Evolutionary conservation across 2,888 invertebrate genomes (phyloP).

Genomic region (Muschampia plurimacula): DNA sequence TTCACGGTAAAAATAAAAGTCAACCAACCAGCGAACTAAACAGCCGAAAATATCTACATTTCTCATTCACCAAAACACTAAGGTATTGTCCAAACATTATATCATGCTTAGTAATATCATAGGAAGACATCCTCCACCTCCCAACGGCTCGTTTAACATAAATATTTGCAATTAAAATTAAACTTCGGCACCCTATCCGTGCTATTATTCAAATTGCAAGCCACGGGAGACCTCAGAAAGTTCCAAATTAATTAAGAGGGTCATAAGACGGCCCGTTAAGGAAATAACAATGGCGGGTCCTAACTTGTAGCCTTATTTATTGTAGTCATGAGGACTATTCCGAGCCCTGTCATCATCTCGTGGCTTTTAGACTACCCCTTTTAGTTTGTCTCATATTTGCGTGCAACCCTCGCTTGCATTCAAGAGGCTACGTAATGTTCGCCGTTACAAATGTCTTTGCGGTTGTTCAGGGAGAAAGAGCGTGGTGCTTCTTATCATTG

Average conservation of each 20-base stretch:
- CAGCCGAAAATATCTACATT: constrained; percentile 35
- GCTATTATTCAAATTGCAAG: constrained; percentile 84
- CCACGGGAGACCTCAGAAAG: constrained; percentile 85
- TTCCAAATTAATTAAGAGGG: constrained; percentile 86
- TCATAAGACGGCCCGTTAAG: constrained; percentile 84
- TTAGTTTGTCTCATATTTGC: constrained; percentile 39
- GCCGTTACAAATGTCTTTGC: constrained; percentile 30
- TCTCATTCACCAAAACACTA: constrained; percentile 46
- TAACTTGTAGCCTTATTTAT: constrained; percentile 76
- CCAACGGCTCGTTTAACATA: constrained; percentile 78
- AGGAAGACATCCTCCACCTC: constrained; percentile 48
- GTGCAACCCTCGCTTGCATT: constrained; percentile 45
- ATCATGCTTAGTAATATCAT: constrained; percentile 76
- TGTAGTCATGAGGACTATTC: constrained; percentile 71
- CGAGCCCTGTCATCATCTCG: constrained; percentile 70
- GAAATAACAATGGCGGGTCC: constrained; percentile 80
- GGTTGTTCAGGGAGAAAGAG: constrained; percentile 22
- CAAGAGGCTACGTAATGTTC: constrained; percentile 31
- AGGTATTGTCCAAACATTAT: constrained; percentile 60
- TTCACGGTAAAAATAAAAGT: constrained; percentile 23
- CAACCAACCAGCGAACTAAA: constrained; percentile 20
- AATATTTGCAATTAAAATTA: constrained; percentile 86
- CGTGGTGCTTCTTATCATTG: constrained; percentile 4
- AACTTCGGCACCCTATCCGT: constrained; percentile 77
- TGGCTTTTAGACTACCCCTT: constrained; percentile 55